Conservation (phyloP, 2,113 vertebrate genomes). For the Vanacampus margaritifer region DNA sequence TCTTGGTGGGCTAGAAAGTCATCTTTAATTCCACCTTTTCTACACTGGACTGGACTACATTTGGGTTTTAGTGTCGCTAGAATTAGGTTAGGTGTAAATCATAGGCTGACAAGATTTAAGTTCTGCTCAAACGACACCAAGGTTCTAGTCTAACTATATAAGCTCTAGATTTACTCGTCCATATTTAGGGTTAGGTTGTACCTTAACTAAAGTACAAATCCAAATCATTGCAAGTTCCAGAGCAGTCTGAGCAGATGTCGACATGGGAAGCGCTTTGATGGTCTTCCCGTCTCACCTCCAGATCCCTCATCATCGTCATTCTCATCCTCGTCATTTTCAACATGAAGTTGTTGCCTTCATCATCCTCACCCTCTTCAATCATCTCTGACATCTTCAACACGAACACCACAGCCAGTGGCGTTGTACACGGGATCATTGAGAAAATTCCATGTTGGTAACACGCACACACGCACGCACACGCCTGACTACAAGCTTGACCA, state of each 20-base stretch:
- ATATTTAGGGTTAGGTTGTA: too few relatives aligned
- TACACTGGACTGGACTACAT: too few relatives aligned
- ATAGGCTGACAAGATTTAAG: too few relatives aligned
- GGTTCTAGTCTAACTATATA: too few relatives aligned
- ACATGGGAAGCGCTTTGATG: neutral
- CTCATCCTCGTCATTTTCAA: neutral
- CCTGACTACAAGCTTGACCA: neutral
- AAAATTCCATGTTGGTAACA: neutral
- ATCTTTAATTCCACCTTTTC: too few relatives aligned
- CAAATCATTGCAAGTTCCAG: neutral
- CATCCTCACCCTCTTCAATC: neutral
- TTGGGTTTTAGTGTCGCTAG: too few relatives aligned
- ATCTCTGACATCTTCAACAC: neutral
- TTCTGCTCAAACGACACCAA: too few relatives aligned
- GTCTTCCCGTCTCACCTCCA: neutral
- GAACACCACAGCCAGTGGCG: neutral
- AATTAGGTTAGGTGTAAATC: too few relatives aligned
- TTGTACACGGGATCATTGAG: neutral
- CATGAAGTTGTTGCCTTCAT: neutral
- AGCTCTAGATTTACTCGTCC: too few relatives aligned
- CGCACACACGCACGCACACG: neutral
- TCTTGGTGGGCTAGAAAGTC: too few relatives aligned
- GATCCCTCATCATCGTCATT: conserved; percentile 18
- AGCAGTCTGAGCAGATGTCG: neutral
- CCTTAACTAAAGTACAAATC: too few relatives aligned